Base-by-base conservation (phyloP, 2,888 invertebrate genomes). In the Epsilonema sp. region DNA sequence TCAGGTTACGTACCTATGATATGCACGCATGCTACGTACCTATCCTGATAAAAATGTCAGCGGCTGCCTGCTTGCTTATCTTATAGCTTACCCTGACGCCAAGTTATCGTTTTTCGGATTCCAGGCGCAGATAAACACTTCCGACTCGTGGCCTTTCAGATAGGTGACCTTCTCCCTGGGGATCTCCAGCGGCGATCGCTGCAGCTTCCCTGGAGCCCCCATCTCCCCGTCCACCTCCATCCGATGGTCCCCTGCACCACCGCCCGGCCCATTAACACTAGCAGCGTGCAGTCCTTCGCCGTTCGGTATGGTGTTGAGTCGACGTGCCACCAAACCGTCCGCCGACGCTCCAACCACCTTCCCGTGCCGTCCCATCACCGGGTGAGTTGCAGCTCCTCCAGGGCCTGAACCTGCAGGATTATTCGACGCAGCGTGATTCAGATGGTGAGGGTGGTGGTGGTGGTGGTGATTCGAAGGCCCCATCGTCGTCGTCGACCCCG, bases 41-140 rank as follows among this genome's bases (percentile, higher is more conserved):
- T n/a, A n/a, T n/a, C n/a, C n/a, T n/a, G n/a, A n/a, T n/a, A n/a
- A n/a, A n/a, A n/a, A n/a, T n/a, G n/a, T n/a, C n/a, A n/a, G n/a
- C n/a, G n/a, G n/a, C n/a, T n/a, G n/a, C n/a, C n/a, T n/a, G n/a
- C n/a, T n/a, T 16, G 25, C 36, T 48, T 31, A 42, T 38, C 40
- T 39, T n/a, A 43, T 42, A 47, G 46, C 61, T 56, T 61, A 75
- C 75, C 94, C 97, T 65, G 92, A 92, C 13, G 94, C 94, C 54
- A 97, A 69, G n/a, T 94, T 73, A 71, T 97, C 94, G 44, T 83
- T 82, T 44, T 84, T 85, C 0, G 97, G 94, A 70, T 94, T 97
- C 97, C 97, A 97, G 3, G 94, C 92, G 72, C 94, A 97, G 58
- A 97, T 94, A 65, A 97, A 97, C 11, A 94, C 94, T 72, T 97